Percentiles rank a stretch among this genome's conserved stretches.
Conservation (phyloP, 1,140 invertebrate species). For the Atta colombica region DNA sequence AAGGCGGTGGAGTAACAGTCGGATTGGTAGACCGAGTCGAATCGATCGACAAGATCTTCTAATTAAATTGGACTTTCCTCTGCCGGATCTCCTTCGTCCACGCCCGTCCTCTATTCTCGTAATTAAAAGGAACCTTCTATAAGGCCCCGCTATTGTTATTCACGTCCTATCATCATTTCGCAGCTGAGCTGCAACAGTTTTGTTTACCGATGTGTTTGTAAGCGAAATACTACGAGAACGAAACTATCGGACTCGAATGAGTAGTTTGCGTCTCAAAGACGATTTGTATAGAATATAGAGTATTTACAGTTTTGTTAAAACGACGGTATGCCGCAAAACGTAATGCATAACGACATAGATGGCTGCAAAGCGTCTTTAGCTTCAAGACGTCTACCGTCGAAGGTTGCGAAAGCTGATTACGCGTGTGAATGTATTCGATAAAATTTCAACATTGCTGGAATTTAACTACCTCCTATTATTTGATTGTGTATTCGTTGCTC, state of each 20-base stretch:
- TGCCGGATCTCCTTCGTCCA: constrained; percentile 58
- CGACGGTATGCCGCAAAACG: constrained; percentile 31
- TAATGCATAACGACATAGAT: background rate
- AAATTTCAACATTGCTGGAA: constrained; percentile 39
- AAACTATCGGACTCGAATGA: constrained; percentile 48
- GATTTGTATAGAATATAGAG: constrained; percentile 20
- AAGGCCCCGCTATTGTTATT: constrained; percentile 46
- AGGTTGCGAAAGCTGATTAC: constrained; percentile 55
- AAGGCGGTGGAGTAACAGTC: constrained; percentile 60
- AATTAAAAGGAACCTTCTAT: constrained; percentile 74
- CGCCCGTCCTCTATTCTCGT: constrained; percentile 59
- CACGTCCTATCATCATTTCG: constrained; percentile 56
- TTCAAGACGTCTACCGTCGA: constrained; percentile 24
- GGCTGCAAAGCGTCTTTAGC: constrained; percentile 24
- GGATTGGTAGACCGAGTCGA: constrained; percentile 67
- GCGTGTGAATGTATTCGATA: constrained; percentile 41
- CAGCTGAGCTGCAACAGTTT: constrained; percentile 49
- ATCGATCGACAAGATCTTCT: constrained; percentile 75
- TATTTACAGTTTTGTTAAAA: constrained; percentile 54
- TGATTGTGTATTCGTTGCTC: background rate
- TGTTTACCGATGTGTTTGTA: constrained; percentile 28
- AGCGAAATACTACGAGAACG: constrained; percentile 17
- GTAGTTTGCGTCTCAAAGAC: constrained; percentile 31
- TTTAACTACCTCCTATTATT: constrained; percentile 16
- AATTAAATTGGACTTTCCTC: constrained; percentile 74